These are phyloP conservation scores for Thomomys bottae DNA, from an alignment of 2,113 vertebrate species.

Conservation along the genomic window DNA sequence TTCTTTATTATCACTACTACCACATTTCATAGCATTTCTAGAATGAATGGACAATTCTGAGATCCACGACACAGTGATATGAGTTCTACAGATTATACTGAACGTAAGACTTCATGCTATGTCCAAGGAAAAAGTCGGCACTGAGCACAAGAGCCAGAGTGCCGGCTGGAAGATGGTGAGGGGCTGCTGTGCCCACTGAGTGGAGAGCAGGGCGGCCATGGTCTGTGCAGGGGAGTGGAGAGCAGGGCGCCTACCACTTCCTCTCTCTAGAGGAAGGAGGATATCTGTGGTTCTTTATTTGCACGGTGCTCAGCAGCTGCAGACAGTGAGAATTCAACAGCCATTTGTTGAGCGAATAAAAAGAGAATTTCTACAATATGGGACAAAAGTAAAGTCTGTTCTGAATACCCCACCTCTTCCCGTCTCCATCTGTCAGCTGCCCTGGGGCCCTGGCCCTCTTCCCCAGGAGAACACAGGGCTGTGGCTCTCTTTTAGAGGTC, in stretches of 20 bases:
- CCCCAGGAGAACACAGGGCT: neutral
- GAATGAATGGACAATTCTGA: neutral
- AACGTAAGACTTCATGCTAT: rapidly evolving
- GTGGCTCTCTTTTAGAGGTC: conserved; percentile 6
- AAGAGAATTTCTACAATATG: neutral
- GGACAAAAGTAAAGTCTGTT: neutral
- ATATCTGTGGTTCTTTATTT: neutral
- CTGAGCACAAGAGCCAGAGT: neutral
- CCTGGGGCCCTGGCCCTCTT: neutral
- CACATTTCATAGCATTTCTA: neutral
- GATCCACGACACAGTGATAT: rapidly evolving
- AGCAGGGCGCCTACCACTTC: too few species aligned
- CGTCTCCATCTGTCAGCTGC: too few species aligned
- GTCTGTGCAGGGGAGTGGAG: too few species aligned
- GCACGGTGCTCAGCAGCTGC: neutral
- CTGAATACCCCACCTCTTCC: neutral
- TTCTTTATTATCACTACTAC: neutral
- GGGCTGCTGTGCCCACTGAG: neutral
- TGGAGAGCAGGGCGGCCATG: neutral
- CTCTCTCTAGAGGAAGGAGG: neutral
- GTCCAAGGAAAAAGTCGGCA: neutral
- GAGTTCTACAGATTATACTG: neutral
- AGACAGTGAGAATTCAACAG: too few species aligned
- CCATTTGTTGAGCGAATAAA: neutral
- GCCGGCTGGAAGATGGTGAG: rapidly evolving